These are phyloP conservation scores for Sturnira hondurensis DNA, from an alignment of 2,113 vertebrate species.

Conservation along the genomic window DNA sequence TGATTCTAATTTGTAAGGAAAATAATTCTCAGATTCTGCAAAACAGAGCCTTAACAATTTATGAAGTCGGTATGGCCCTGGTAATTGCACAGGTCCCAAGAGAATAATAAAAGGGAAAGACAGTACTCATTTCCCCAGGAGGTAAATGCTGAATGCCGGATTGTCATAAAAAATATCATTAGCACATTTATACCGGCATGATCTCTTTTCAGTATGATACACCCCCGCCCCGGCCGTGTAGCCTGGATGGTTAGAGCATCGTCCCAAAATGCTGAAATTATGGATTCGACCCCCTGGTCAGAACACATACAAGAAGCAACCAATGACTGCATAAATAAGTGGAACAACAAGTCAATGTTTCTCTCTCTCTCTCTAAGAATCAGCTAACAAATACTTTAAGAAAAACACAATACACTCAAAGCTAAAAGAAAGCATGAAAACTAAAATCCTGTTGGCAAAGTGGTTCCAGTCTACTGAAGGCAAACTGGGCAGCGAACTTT, in stretches of 20 bases:
- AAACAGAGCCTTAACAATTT: slow-evolving; percentile 4
- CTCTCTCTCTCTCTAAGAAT: no score
- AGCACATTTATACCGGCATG: background rate
- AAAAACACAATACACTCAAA: background rate
- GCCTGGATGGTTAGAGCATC: no score
- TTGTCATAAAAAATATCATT: background rate
- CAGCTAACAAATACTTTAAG: no score
- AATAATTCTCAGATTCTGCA: background rate
- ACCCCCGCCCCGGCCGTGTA: no score
- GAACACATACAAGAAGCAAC: no score
- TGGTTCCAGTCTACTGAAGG: background rate
- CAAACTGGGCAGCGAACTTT: background rate
- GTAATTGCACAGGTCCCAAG: slow-evolving; percentile 9
- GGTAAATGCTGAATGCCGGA: background rate
- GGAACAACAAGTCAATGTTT: no score
- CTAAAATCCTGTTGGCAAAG: background rate
- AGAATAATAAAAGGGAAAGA: background rate
- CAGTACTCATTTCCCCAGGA: background rate
- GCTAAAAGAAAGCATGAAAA: background rate
- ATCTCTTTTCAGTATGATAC: background rate
- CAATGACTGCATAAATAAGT: no score
- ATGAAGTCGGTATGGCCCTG: background rate
- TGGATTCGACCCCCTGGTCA: no score
- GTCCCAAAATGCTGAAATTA: no score
- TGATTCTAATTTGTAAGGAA: background rate